A percentile compares a stretch with the other conserved stretches of the same genome.
Conservation (phyloP, 2,888 invertebrate species). For the Meiosimyza decipiens region DNA sequence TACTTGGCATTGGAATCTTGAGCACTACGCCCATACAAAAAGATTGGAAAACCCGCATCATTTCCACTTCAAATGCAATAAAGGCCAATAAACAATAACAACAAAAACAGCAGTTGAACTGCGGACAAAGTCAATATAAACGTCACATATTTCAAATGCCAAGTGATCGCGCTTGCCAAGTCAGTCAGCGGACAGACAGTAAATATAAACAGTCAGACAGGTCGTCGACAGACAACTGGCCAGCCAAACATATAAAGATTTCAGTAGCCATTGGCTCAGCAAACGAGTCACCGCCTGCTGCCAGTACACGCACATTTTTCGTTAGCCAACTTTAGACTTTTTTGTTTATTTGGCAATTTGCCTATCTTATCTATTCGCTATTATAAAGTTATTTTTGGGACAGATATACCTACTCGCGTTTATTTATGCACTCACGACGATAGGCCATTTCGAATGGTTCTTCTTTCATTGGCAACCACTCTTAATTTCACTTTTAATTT, state of each 20-base stretch:
- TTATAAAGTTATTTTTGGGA: too few relatives aligned
- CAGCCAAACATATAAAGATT: too few relatives aligned
- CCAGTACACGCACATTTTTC: too few relatives aligned
- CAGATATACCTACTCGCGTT: too few relatives aligned
- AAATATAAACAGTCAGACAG: not conserved
- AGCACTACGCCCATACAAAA: not conserved
- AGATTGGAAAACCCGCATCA: not conserved
- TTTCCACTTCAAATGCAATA: not conserved
- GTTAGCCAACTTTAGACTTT: too few relatives aligned
- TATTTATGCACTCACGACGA: too few relatives aligned
- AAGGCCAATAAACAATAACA: not conserved
- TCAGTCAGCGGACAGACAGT: slow-evolving; percentile 15
- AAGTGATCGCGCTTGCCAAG: slow-evolving; percentile 14
- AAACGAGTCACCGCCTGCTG: too few relatives aligned
- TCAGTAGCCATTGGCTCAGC: too few relatives aligned
- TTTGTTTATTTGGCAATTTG: too few relatives aligned
- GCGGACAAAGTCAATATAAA: slow-evolving; percentile 6
- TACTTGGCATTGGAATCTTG: not conserved
- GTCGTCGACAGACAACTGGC: not conserved
- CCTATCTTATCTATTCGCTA: too few relatives aligned
- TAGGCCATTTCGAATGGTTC: too few relatives aligned
- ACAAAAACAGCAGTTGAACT: not conserved
- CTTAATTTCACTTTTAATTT: not conserved
- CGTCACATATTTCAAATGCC: not conserved
- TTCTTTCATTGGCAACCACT: not conserved